These are phyloP conservation scores for Pseudomyrmex dendroicus DNA, from an alignment of 1,140 invertebrate species.

Conservation along the genomic window DNA sequence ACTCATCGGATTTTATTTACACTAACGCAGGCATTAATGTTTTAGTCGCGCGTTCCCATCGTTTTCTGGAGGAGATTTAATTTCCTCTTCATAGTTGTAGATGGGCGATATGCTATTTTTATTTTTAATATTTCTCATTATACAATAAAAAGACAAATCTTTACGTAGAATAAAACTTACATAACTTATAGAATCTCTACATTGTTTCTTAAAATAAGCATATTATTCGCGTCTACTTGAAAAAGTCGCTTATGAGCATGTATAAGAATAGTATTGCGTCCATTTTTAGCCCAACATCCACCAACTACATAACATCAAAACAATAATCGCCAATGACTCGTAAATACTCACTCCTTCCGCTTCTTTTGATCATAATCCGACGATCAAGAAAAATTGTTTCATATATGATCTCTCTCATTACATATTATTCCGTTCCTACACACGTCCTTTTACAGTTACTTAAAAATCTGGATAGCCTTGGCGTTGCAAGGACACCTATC, in stretches of 20 bases:
- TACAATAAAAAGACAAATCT: not conserved
- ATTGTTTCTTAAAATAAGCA: too few species aligned
- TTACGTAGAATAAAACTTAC: not conserved
- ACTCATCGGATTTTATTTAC: slow-evolving; percentile 55
- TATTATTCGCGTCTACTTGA: too few species aligned
- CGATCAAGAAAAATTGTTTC: slow-evolving; percentile 20
- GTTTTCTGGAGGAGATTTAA: slow-evolving; percentile 7
- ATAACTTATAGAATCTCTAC: too few species aligned
- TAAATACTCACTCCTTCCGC: slow-evolving; percentile 2
- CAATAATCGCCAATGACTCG: slow-evolving; percentile 68
- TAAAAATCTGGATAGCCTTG: slow-evolving; percentile 56
- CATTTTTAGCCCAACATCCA: slow-evolving; percentile 39
- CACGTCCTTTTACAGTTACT: slow-evolving; percentile 31
- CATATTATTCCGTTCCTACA: slow-evolving; percentile 38
- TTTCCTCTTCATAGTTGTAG: slow-evolving; percentile 42
- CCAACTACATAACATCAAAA: slow-evolving; percentile 67
- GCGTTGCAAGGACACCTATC: not conserved
- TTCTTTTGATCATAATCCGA: slow-evolving; percentile 31
- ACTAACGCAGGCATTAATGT: slow-evolving; percentile 46
- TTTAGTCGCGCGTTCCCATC: slow-evolving; percentile 58
- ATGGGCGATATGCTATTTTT: slow-evolving; percentile 61
- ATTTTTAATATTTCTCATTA: not conserved
- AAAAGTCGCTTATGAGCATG: slow-evolving; percentile 5
- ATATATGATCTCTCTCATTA: slow-evolving; percentile 30
- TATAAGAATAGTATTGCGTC: slow-evolving; percentile 49